phyloP scores from a whole-genome alignment of 1,140 invertebrate genomes.

The Popillia japonica region DNA sequence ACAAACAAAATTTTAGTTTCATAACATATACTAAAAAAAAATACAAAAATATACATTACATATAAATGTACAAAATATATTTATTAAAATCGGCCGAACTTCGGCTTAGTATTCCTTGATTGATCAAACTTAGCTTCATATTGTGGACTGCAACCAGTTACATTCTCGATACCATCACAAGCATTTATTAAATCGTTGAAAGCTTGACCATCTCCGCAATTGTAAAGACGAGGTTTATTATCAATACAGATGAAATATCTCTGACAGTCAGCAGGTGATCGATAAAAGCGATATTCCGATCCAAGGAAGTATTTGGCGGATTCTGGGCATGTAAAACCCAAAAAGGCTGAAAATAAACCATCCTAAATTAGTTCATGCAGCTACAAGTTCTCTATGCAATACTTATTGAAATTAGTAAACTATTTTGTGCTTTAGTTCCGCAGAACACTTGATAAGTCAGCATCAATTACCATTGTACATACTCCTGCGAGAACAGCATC shows the following conservation, averaged over 20 bases:
- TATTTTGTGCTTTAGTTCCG: no score
- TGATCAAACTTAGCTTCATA: constrained; percentile 22
- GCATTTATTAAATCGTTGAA: constrained; percentile 79
- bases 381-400: no score
- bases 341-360: constrained; percentile 63
- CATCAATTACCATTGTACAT: no score
- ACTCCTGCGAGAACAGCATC: no score
- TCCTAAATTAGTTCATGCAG: not conserved
- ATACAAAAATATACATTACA: constrained; percentile 16
- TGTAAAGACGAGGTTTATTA: constrained; percentile 71
- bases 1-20: not conserved
- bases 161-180: constrained; percentile 82
- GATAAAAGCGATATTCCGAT: constrained; percentile 64
- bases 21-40: constrained; percentile 7
- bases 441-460: no score
- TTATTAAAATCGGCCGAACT: not conserved
- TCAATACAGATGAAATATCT: constrained; percentile 85
- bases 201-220: constrained; percentile 79
- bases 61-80: not conserved
- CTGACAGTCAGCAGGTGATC: constrained; percentile 74
- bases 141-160: constrained; percentile 71
- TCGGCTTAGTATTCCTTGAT: not conserved
- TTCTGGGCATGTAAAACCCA: constrained; percentile 74
- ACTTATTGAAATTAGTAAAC: no score
- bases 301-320: constrained; percentile 61